These are phyloP conservation scores for Brienomyrus longianalis DNA, from an alignment of 2,113 vertebrate species.

Conservation along the genomic window DNA sequence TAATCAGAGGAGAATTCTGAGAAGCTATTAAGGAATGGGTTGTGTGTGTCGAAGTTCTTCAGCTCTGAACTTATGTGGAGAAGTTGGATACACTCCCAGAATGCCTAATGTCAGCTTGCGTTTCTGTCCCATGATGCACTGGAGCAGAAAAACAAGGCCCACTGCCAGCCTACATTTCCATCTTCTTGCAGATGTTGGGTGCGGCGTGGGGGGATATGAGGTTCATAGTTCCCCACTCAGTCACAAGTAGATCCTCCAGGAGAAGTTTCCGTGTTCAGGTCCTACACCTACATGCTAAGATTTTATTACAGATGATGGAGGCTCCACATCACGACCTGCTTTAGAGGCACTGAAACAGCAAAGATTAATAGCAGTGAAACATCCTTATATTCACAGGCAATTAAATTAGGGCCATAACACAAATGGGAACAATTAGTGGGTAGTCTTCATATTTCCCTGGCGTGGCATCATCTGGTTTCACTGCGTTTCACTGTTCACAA, in stretches of 20 bases:
- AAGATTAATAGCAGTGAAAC: conserved; percentile 16
- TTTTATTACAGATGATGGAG: background rate
- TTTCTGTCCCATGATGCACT: background rate
- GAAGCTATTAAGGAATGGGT: background rate
- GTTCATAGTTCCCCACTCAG: background rate
- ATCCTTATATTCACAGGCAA: conserved; percentile 31
- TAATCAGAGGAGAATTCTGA: background rate
- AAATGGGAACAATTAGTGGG: conserved; percentile 32
- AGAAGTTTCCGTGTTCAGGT: background rate
- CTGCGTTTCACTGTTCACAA: conserved; percentile 9
- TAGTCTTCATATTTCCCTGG: conserved; percentile 6
- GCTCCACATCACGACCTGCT: background rate
- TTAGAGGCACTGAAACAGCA: background rate
- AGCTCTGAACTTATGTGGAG: background rate
- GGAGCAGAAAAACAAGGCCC: background rate
- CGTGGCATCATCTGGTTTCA: conserved; percentile 29
- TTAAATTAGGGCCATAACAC: conserved; percentile 42
- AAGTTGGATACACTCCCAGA: background rate
- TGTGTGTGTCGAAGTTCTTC: background rate
- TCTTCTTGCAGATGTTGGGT: background rate
- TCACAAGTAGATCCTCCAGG: background rate
- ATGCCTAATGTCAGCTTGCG: background rate
- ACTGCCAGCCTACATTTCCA: background rate
- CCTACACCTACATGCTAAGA: background rate
- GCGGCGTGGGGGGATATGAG: background rate